Evolutionary conservation across 2,113 vertebrate species (phyloP).

Genomic region (Alectura lathami): DNA sequence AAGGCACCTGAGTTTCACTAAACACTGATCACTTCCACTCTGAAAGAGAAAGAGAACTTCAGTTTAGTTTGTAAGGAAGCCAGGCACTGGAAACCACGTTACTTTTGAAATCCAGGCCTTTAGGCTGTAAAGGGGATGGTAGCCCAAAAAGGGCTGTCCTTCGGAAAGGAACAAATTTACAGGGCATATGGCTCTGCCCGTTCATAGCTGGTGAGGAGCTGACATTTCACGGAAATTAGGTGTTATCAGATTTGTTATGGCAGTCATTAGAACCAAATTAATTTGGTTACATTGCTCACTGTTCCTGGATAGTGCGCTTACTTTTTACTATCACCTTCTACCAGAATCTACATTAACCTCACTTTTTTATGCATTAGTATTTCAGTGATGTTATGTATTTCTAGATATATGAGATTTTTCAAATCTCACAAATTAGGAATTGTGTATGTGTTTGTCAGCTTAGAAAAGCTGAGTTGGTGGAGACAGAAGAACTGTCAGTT

Average conservation of each 20-base stretch:
- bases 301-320: background rate
- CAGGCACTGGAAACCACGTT: background rate
- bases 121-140: background rate
- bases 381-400: background rate
- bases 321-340: background rate
- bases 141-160: background rate
- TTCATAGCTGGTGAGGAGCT: background rate
- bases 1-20: background rate
- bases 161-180: background rate
- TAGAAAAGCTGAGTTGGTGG: background rate
- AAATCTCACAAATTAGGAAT: too few species aligned
- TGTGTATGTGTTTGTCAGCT: background rate
- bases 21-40: background rate
- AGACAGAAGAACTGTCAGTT: background rate
- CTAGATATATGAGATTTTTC: background rate
- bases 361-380: background rate
- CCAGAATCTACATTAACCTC: background rate
- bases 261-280: background rate
- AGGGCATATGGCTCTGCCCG: background rate
- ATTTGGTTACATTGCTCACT: background rate
- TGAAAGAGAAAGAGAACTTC: background rate
- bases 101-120: background rate
- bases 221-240: background rate
- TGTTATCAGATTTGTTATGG: background rate
- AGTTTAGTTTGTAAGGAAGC: background rate